Percentiles rank a stretch among this genome's conserved stretches.
These are phyloP conservation scores for Dinomys branickii DNA, from an alignment of 2,113 vertebrate genomes.

Conservation along the genomic window DNA sequence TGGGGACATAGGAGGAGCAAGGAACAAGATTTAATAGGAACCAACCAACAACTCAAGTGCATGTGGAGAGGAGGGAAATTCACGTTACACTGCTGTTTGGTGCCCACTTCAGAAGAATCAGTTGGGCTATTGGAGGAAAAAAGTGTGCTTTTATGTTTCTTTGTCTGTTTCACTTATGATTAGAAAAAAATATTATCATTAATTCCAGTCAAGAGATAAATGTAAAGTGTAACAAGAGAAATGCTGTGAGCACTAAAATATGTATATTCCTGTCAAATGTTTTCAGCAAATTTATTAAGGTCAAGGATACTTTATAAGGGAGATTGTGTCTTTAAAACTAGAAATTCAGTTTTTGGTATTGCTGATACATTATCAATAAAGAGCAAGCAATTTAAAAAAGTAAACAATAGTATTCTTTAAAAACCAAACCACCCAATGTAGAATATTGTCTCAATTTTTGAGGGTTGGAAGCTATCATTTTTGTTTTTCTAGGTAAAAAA, in stretches of 20 bases:
- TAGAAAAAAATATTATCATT: slow-evolving; percentile 10
- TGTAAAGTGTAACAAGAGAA: slow-evolving; percentile 41
- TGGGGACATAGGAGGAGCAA: neutral
- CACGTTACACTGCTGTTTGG: neutral
- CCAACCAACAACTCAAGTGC: neutral
- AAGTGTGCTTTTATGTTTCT: slow-evolving; percentile 24
- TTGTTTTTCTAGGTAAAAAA: slow-evolving; percentile 33
- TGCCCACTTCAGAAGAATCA: slow-evolving; percentile 36
- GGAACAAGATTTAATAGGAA: slow-evolving; percentile 45
- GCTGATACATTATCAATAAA: slow-evolving; percentile 17
- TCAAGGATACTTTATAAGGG: slow-evolving; percentile 3
- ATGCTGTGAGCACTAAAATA: neutral
- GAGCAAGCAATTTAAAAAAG: neutral
- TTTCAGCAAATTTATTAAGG: slow-evolving; percentile 17
- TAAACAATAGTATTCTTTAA: slow-evolving; percentile 7
- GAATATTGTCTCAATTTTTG: neutral
- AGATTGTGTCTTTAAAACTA: slow-evolving; percentile 36
- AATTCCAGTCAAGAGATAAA: slow-evolving; percentile 1
- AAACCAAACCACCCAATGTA: neutral
- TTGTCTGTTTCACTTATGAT: slow-evolving; percentile 40
- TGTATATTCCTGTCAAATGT: neutral
- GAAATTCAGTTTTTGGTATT: slow-evolving; percentile 42
- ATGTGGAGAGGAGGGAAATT: neutral
- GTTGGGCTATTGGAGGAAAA: slow-evolving; percentile 40
- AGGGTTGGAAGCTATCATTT: slow-evolving; percentile 1